Conservation (phyloP, 2,113 vertebrate genomes). For the Zosterops lateralis region DNA sequence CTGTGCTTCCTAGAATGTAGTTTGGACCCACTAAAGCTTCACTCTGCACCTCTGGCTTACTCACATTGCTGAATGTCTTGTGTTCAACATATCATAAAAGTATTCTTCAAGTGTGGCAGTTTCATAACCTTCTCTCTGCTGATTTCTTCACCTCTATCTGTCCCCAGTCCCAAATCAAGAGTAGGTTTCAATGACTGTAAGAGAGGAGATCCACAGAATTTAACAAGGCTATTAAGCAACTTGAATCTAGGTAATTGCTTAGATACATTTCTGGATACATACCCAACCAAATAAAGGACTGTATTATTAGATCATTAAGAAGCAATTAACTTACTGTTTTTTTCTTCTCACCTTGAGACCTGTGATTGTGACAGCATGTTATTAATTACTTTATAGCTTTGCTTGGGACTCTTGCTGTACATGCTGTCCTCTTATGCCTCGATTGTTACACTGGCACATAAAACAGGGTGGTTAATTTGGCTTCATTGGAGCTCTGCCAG, state of each 20-base stretch:
- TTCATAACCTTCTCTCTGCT: neutral
- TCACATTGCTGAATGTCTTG: neutral
- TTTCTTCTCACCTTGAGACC: neutral
- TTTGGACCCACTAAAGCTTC: neutral
- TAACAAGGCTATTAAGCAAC: neutral
- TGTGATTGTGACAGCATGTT: neutral
- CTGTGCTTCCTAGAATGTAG: neutral
- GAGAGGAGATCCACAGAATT: neutral
- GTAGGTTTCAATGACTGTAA: neutral
- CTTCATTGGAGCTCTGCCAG: neutral
- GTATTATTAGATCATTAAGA: neutral
- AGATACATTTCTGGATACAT: neutral
- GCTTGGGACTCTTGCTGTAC: neutral
- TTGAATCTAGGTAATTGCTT: neutral
- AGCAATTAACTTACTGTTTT: neutral
- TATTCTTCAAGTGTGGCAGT: neutral
- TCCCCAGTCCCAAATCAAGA: neutral
- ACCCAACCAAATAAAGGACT: neutral
- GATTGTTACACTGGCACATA: neutral
- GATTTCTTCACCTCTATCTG: neutral
- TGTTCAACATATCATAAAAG: neutral
- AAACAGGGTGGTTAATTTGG: neutral
- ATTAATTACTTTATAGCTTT: neutral
- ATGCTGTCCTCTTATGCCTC: neutral
- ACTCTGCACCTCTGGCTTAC: accelerated